Percentiles rank a stretch among this genome's conserved stretches.
Evolutionary conservation across 2,888 invertebrate genomes (phyloP).

Genomic region (Bellardia bayeri): DNA sequence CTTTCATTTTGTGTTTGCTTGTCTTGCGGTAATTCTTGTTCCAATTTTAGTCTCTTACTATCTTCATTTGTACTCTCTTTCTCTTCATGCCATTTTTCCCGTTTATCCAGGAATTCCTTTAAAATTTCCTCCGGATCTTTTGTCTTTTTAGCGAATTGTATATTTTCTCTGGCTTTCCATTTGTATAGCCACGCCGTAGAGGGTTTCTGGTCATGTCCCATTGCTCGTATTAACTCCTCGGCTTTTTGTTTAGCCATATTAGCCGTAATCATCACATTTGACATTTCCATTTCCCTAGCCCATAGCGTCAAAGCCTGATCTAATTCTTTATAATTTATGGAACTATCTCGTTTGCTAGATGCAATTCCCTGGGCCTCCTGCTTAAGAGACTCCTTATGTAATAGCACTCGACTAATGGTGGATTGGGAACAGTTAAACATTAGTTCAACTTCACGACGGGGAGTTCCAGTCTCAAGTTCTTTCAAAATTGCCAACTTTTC

Average conservation of each 20-base stretch:
- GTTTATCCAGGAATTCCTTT: conserved; percentile 37
- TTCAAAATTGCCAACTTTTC: conserved; percentile 55
- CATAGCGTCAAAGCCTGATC: conserved; percentile 51
- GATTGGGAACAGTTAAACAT: conserved; percentile 54
- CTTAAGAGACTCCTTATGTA: conserved; percentile 1
- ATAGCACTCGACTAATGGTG: conserved; percentile 29
- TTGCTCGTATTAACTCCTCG: conserved; percentile 29
- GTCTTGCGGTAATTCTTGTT: neutral
- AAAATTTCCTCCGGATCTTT: conserved; percentile 42
- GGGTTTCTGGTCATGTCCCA: conserved; percentile 44
- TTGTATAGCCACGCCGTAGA: conserved; percentile 60
- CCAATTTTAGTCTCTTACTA: neutral
- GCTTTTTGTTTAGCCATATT: conserved; percentile 55
- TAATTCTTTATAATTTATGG: conserved; percentile 50
- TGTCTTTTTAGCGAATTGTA: conserved; percentile 38
- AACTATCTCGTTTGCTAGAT: conserved; percentile 4
- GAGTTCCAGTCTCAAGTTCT: conserved; percentile 37
- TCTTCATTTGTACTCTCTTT: neutral
- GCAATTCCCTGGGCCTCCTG: conserved; percentile 12
- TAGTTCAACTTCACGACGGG: conserved; percentile 35
- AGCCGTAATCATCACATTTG: conserved; percentile 31
- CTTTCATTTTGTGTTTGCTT: neutral
- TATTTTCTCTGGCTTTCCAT: conserved; percentile 67
- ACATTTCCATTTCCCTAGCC: conserved; percentile 57
- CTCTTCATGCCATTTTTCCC: neutral